These are phyloP conservation scores for Poeciliopsis turneri DNA, from an alignment of 2,797 vertebrate genomes.

Conservation along the genomic window DNA sequence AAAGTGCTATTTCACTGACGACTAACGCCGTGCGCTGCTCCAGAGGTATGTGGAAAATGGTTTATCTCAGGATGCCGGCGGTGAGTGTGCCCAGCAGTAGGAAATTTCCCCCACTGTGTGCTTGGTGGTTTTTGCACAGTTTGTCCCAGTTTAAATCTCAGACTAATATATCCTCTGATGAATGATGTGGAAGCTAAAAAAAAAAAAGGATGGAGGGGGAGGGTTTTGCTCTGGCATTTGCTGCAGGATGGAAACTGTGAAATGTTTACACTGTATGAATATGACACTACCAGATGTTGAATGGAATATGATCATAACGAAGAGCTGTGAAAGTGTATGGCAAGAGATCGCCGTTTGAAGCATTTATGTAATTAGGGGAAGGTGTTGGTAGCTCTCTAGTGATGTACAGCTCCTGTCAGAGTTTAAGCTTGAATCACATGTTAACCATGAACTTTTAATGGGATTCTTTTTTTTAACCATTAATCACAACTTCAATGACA, in stretches of 20 bases:
- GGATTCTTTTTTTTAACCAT: neutral
- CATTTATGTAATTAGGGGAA: neutral
- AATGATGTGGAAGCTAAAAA: slow-evolving; percentile 27
- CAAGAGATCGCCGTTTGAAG: slow-evolving; percentile 20
- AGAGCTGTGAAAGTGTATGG: slow-evolving; percentile 16
- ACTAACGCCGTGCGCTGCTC: slow-evolving; percentile 26
- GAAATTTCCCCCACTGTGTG: slow-evolving; percentile 49
- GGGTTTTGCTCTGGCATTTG: slow-evolving; percentile 20
- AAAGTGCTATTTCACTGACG: slow-evolving; percentile 60
- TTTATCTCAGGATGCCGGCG: slow-evolving; percentile 63
- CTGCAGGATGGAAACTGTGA: slow-evolving; percentile 31
- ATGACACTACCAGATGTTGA: slow-evolving; percentile 42
- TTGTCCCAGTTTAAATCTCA: slow-evolving; percentile 63
- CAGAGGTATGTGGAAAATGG: slow-evolving; percentile 69
- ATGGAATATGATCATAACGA: slow-evolving; percentile 31
- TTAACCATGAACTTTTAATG: neutral
- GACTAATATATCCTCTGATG: slow-evolving; percentile 51
- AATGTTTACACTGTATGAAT: slow-evolving; percentile 45
- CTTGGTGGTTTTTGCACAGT: slow-evolving; percentile 40
- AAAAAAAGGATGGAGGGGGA: neutral
- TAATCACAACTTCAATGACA: neutral
- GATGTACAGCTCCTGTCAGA: neutral
- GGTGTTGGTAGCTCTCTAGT: too few relatives aligned
- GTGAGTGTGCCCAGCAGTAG: slow-evolving; percentile 58
- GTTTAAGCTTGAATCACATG: neutral